phyloP scores from a whole-genome alignment of 2,888 invertebrate genomes.

The Oligia strigilis region DNA sequence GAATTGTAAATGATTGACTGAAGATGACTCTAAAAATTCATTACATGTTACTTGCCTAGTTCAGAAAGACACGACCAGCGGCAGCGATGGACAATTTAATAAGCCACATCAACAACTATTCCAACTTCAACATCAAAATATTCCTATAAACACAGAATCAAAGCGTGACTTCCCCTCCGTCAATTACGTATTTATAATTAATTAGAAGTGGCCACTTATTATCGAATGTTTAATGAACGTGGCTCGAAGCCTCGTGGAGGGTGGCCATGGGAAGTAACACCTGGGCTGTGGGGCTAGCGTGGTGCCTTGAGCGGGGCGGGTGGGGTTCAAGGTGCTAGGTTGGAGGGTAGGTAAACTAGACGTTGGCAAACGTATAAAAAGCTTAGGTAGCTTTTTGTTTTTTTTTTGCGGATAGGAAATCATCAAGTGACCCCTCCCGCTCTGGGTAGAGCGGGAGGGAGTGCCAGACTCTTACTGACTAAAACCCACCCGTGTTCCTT shows the following conservation, averaged over 20 bases:
- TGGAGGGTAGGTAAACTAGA: background rate
- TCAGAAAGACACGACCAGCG: background rate
- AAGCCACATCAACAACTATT: slow-evolving; percentile 12
- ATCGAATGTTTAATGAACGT: slow-evolving; percentile 62
- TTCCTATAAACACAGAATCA: slow-evolving; percentile 61
- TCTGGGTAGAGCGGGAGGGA: too few species aligned
- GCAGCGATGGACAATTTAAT: background rate
- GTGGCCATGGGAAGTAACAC: slow-evolving; percentile 58
- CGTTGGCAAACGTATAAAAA: background rate
- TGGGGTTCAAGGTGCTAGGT: slow-evolving; percentile 6
- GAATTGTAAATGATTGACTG: background rate
- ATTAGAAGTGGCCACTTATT: slow-evolving; percentile 61
- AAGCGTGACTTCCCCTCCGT: slow-evolving; percentile 49
- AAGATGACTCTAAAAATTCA: background rate
- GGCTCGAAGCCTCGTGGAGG: slow-evolving; percentile 11
- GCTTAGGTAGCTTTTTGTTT: background rate
- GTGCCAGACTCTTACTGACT: too few species aligned
- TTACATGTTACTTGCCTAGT: too few species aligned
- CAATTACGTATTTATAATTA: slow-evolving; percentile 63
- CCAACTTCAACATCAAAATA: slow-evolving; percentile 42
- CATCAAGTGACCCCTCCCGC: too few species aligned
- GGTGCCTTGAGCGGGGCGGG: slow-evolving; percentile 47
- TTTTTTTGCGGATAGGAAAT: too few species aligned
- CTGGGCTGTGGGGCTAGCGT: slow-evolving; percentile 29
- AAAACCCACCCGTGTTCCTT: too few species aligned